Evolutionary conservation across 2,797 vertebrate genomes (phyloP).

Genomic region (Oreortyx pictus): DNA sequence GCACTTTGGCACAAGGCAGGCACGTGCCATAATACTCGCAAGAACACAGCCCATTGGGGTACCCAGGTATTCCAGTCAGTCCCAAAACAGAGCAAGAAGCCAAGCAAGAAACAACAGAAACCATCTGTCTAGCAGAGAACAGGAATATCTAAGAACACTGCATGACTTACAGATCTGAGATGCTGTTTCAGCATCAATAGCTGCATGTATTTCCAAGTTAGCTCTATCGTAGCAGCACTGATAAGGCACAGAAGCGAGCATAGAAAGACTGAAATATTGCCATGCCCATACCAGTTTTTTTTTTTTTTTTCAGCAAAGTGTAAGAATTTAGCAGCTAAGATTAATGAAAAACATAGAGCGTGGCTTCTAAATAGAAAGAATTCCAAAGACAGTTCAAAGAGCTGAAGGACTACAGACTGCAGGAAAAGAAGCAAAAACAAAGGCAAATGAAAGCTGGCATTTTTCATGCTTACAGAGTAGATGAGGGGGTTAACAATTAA

Average conservation of each 20-base stretch:
- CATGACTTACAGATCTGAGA: background rate
- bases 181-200: background rate
- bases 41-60: background rate
- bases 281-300: background rate
- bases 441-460: background rate
- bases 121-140: background rate
- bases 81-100: background rate
- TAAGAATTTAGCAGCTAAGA: background rate
- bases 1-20: background rate
- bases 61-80: background rate
- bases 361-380: background rate
- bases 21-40: fast-evolving
- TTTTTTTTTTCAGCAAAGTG: background rate
- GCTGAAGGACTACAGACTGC: background rate
- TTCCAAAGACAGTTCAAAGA: background rate
- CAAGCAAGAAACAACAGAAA: background rate
- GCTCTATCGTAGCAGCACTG: background rate
- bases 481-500: background rate
- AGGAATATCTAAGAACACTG: background rate
- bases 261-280: background rate
- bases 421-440: constrained; percentile 5
- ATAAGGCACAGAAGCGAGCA: background rate
- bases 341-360: background rate
- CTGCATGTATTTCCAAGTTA: background rate
- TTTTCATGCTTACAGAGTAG: background rate